Conservation (phyloP, 2,888 invertebrate genomes). For the Ophion slaviceki region DNA sequence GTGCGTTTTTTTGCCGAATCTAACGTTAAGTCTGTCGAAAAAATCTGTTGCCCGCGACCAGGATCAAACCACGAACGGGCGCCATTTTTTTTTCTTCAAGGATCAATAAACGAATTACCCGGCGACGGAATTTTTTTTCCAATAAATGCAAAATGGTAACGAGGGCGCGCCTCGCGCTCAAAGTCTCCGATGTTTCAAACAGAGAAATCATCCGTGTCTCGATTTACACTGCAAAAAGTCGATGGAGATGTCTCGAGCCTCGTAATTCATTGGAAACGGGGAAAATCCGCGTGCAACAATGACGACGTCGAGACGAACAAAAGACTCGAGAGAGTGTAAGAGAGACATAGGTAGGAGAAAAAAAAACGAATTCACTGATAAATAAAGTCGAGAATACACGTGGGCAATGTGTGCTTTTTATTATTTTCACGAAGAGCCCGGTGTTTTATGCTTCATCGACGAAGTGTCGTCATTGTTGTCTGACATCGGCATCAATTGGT, state of each 20-base stretch:
- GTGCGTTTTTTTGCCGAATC: too few relatives aligned
- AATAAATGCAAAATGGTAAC: too few relatives aligned
- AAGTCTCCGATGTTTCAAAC: too few relatives aligned
- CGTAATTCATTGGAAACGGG: conserved; percentile 28
- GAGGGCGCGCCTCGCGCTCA: too few relatives aligned
- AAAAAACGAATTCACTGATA: conserved; percentile 24
- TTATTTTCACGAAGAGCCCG: conserved; percentile 42
- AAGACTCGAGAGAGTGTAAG: not conserved
- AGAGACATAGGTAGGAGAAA: not conserved
- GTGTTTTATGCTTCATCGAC: conserved; percentile 30
- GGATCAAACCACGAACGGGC: too few relatives aligned
- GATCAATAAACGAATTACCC: too few relatives aligned
- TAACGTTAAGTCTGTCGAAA: too few relatives aligned
- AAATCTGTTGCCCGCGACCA: too few relatives aligned
- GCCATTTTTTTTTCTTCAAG: too few relatives aligned
- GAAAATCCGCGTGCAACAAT: conserved; percentile 18
- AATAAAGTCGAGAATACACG: conserved; percentile 36
- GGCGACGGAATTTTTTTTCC: too few relatives aligned
- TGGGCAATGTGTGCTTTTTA: conserved; percentile 42
- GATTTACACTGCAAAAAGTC: conserved; percentile 2
- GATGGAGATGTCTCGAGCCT: conserved; percentile 10
- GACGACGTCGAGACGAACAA: conserved; percentile 32
- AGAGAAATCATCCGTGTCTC: not conserved
- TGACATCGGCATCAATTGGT: conserved; percentile 47
- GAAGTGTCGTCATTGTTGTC: conserved; percentile 33